Base-by-base conservation (phyloP, 2,888 invertebrate genomes). In the Rotaria magnacalcarata region DNA sequence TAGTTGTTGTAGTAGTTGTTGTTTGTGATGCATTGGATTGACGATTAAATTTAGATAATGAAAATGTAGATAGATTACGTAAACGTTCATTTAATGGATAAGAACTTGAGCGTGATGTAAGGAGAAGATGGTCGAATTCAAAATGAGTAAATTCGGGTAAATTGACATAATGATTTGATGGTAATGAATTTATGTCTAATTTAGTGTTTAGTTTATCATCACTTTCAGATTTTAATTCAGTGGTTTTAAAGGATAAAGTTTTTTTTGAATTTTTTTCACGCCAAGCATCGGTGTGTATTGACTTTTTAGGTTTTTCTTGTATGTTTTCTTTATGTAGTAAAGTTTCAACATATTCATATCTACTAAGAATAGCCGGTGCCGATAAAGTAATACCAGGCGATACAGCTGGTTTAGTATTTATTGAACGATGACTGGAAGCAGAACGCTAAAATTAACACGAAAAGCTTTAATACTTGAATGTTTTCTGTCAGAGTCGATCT, bases 71-170 rank as follows among this genome's bases (percentile, higher is more conserved):
- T 80, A n/a, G 16, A 80, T 41, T n/a, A 24, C 80, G 47, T 80
- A 80, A 47, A 47, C 80, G 80, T n/a, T 80, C 80, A 43, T 47
- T 47, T 1, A 16, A 80, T 47, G 41, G n/a, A 47, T 47, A n/a
- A 80, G 34, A 47, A n/a, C 2, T 47, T 11, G n/a, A 3, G 47
- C 21, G 11, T 47, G 80, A 19, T 47, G n/a, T 24, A 14, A 80
- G n/a, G 24, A 80, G 24, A 80, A 80, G 47, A 80, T 80, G 80
- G 47, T 80, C 80, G 47, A 47, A 80, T 14, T 80, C n/a, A 47
- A 80, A 80, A 47, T 80, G n/a, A 47, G 16, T 80, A 47, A 80
- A 80, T 80, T 80, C 80, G 0, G 80, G 80, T 47, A 80, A 14
- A 80, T 80, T 47, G 2, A n/a, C 10, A 34, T 27, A 19, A 24